phyloP scores from a whole-genome alignment of 2,888 invertebrate genomes.

The Pheosia tremula region DNA sequence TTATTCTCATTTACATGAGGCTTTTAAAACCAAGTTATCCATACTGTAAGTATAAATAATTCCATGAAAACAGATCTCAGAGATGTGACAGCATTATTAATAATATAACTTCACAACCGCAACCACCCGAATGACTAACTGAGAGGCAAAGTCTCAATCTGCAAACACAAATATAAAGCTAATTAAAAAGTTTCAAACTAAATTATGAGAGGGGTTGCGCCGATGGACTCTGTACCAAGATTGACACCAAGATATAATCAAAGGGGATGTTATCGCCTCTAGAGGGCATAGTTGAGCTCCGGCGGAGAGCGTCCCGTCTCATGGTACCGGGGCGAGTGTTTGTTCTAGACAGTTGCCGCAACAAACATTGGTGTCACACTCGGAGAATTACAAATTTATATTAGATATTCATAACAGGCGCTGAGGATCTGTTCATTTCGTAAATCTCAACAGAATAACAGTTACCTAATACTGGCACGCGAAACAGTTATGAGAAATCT shows the following conservation, averaged over 20 bases:
- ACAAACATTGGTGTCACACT: conserved; percentile 80
- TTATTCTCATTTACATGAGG: no score
- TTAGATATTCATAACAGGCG: conserved; percentile 83
- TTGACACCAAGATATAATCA: conserved; percentile 78
- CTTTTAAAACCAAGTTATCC: no score
- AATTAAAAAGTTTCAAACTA: conserved; percentile 85
- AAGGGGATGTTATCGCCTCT: conserved; percentile 66
- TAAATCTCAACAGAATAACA: conserved; percentile 67
- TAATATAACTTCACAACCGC: conserved; percentile 77
- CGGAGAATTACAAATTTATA: conserved; percentile 81
- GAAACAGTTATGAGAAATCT: conserved; percentile 51
- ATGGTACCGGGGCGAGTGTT: conserved; percentile 73
- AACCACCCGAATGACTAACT: conserved; percentile 75
- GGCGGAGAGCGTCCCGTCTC: conserved; percentile 40
- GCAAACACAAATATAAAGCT: conserved; percentile 85
- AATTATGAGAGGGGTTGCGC: conserved; percentile 83
- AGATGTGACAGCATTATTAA: conserved; percentile 63
- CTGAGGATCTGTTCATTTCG: conserved; percentile 71
- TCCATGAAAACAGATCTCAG: conserved; percentile 28
- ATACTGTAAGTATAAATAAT: conserved; percentile 10
- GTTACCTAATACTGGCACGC: conserved; percentile 55
- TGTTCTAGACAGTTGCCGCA: conserved; percentile 69
- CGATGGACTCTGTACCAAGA: conserved; percentile 79
- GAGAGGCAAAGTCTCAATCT: conserved; percentile 80
- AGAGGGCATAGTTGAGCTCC: conserved; percentile 54